Percentiles rank a stretch among this genome's conserved stretches.
Conservation (phyloP, 2,113 vertebrate species). For the Trogon surrucura region DNA sequence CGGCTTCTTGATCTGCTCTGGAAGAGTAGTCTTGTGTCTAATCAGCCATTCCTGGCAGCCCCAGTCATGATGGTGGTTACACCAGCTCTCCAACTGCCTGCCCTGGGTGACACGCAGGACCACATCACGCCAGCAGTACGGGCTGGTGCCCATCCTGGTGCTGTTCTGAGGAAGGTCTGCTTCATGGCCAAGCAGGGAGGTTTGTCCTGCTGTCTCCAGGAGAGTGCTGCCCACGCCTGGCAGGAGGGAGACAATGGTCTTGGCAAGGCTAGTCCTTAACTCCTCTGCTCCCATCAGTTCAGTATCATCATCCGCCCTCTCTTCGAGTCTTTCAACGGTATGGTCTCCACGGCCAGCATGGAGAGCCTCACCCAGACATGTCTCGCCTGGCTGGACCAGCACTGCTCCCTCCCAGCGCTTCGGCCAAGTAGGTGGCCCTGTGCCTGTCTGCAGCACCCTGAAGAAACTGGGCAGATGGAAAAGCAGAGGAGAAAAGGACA, state of each 20-base stretch:
- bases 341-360: slow-evolving; percentile 92
- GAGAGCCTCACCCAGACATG: slow-evolving; percentile 90
- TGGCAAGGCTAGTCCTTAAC: slow-evolving; percentile 77
- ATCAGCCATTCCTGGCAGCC: neutral
- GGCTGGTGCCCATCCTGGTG: neutral
- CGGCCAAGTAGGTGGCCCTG: slow-evolving; percentile 86
- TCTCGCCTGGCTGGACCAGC: slow-evolving; percentile 92
- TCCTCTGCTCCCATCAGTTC: slow-evolving; percentile 79
- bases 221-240: neutral
- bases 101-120: neutral
- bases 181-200: neutral
- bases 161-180: neutral
- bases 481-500: neutral
- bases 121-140: neutral
- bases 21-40: neutral
- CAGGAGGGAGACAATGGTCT: neutral
- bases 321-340: slow-evolving; percentile 95
- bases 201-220: neutral
- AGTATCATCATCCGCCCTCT: slow-evolving; percentile 93
- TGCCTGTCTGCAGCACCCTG: neutral
- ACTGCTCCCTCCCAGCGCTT: slow-evolving; percentile 90
- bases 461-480: neutral
- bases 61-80: rapidly evolving
- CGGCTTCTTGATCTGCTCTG: neutral
- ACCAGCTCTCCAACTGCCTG: neutral